Evolutionary conservation across 2,113 vertebrate genomes (phyloP), one percentile per base, ranked within the genome.

Genomic region (Chunga burmeisteri): DNA sequence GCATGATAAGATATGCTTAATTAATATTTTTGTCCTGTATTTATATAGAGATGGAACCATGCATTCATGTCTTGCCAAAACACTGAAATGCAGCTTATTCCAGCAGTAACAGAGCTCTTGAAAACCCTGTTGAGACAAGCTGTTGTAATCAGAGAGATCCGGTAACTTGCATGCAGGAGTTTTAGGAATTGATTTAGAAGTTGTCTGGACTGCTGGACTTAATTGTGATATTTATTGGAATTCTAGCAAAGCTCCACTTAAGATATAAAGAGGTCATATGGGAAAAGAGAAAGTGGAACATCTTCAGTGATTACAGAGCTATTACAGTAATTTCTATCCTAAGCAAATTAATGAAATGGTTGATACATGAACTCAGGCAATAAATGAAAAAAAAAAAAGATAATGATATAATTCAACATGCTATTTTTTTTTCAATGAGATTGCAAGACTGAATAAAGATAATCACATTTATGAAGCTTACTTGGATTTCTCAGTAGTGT

Each of bases 311-410:
- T 95, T 97, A 93, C 25, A 53, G 84, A 61, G 38, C 73, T 89
- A 85, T 93, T 95, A 85, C 4, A 0, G 3, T 87, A 72, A 89
- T 96, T 93, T 91, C 52, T 87, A 29, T 67, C 72, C 65, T 79
- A 87, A 95, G 65, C 40, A 91, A 94, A 93, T 89, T 78, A 95
- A 95, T 79, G 73, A 93, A 94, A 95, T 56, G n/a, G n/a, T 18
- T 91, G 63, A 86, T 89, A 84, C 16, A 52, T 50, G 73, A 96
- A 90, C 67, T 63, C 40, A 42, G 68, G 61, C 65, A 96, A 65
- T 59, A 91, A 67, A 55, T 25, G 44, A 56, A 29, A 25, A 49
- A 50, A 23, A 10, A 10, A 3, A 9, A 44, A 56, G 13, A 29
- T 32, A 61, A n/a, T 0, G 5, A 56, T 65, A 80, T 75, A 84